Conservation (phyloP, 2,113 vertebrate species). For the Lutjanus erythropterus region DNA sequence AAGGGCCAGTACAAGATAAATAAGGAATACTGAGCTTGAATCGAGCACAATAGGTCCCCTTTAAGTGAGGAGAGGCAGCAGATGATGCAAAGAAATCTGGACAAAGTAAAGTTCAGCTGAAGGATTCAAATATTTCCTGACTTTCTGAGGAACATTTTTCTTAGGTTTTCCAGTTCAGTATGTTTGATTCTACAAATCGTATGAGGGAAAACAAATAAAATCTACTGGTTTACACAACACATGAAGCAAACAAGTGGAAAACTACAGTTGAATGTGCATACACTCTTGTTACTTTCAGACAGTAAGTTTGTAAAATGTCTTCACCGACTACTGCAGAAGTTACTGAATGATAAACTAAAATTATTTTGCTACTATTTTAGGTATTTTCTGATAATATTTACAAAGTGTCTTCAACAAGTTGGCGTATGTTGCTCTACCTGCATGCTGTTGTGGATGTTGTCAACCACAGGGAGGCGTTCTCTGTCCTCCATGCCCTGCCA, state of each 20-base stretch:
- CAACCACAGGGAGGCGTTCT: constrained; percentile 86
- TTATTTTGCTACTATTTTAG: too few relatives aligned
- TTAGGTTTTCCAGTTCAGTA: neutral
- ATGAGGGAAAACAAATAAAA: neutral
- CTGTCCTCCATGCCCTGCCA: constrained; percentile 92
- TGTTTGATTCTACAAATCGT: neutral
- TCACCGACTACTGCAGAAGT: too few relatives aligned
- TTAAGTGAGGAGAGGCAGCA: neutral
- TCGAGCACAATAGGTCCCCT: too few relatives aligned
- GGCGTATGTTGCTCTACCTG: constrained; percentile 85
- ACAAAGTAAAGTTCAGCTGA: neutral
- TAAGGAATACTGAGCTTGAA: too few relatives aligned
- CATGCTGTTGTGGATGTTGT: constrained; percentile 87
- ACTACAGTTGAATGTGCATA: too few relatives aligned
- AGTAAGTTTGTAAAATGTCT: too few relatives aligned
- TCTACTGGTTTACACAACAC: neutral
- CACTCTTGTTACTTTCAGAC: too few relatives aligned
- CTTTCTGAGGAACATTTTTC: neutral
- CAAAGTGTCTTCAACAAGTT: neutral
- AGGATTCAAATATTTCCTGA: neutral
- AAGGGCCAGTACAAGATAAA: too few relatives aligned
- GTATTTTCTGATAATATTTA: neutral
- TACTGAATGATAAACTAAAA: too few relatives aligned
- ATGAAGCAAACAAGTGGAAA: too few relatives aligned
- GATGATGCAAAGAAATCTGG: too few relatives aligned